A percentile compares a stretch with the other conserved stretches of the same genome.
Evolutionary conservation across 1,140 invertebrate genomes (phyloP).

Genomic region (Caenorhabditis latens): DNA sequence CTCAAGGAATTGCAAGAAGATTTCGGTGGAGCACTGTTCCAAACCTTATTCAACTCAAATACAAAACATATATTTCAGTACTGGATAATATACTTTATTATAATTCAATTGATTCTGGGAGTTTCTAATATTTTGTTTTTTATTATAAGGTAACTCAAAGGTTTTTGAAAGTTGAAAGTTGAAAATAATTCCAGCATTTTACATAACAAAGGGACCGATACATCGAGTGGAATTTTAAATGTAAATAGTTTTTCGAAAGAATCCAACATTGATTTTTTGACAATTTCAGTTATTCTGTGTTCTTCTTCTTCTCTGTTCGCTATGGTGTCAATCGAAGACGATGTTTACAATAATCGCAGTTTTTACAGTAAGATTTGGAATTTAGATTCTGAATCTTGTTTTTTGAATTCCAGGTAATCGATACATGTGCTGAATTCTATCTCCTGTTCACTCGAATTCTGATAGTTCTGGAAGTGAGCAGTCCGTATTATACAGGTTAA

Average conservation of each 20-base stretch:
- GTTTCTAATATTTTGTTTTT: conserved; percentile 10
- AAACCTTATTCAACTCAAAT: too few relatives aligned
- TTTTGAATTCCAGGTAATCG: background rate
- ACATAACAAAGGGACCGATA: background rate
- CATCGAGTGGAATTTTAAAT: conserved; percentile 36
- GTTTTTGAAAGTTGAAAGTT: background rate
- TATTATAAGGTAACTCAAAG: background rate
- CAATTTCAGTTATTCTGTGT: conserved; percentile 17
- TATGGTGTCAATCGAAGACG: conserved; percentile 35
- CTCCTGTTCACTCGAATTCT: background rate
- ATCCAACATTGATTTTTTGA: background rate
- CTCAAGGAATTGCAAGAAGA: background rate
- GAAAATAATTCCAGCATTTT: background rate
- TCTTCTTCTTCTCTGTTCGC: background rate
- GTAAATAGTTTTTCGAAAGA: background rate
- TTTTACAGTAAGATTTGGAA: background rate
- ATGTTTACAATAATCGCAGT: conserved; percentile 1
- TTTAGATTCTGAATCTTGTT: background rate
- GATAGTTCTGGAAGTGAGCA: background rate
- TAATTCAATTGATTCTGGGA: conserved; percentile 29
- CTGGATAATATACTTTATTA: conserved; percentile 38
- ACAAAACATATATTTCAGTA: background rate
- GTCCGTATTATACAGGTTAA: background rate
- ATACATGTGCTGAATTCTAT: conserved; percentile 7
- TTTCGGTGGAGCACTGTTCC: background rate